phyloP scores from a whole-genome alignment of 2,888 invertebrate genomes.

The Phengaris alcon region DNA sequence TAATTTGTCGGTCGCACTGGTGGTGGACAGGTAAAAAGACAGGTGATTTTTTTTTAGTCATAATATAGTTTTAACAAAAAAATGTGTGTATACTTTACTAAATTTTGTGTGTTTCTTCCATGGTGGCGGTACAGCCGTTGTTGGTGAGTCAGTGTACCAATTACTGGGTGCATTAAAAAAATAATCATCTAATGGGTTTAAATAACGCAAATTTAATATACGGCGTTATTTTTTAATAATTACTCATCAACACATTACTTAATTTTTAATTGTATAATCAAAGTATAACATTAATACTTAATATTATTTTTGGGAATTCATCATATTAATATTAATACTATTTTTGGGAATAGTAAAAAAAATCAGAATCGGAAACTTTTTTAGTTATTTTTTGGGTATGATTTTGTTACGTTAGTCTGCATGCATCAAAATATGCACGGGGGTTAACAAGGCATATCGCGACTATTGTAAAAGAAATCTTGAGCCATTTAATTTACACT shows the following conservation, averaged over 20 bases:
- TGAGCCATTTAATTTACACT: too few relatives aligned
- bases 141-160: constrained; percentile 64
- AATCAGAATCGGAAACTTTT: too few relatives aligned
- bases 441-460: too few relatives aligned
- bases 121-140: constrained; percentile 70
- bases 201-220: not conserved
- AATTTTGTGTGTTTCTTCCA: constrained; percentile 64
- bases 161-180: constrained; percentile 39
- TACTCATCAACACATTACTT: not conserved
- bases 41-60: not conserved
- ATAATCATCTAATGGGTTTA: constrained; percentile 23
- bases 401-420: too few relatives aligned
- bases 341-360: too few relatives aligned
- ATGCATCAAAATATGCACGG: too few relatives aligned
- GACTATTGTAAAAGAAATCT: too few relatives aligned
- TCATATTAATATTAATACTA: too few relatives aligned
- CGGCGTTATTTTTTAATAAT: constrained; percentile 3
- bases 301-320: too few relatives aligned
- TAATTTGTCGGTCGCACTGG: not conserved
- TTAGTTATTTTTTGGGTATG: too few relatives aligned
- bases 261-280: not conserved
- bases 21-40: not conserved
- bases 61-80: not conserved
- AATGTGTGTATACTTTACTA: not conserved
- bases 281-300: too few relatives aligned